Evolutionary conservation across 2,797 vertebrate species (phyloP), one percentile per base, ranked within the genome.

Genomic region (Menidia menidia): DNA sequence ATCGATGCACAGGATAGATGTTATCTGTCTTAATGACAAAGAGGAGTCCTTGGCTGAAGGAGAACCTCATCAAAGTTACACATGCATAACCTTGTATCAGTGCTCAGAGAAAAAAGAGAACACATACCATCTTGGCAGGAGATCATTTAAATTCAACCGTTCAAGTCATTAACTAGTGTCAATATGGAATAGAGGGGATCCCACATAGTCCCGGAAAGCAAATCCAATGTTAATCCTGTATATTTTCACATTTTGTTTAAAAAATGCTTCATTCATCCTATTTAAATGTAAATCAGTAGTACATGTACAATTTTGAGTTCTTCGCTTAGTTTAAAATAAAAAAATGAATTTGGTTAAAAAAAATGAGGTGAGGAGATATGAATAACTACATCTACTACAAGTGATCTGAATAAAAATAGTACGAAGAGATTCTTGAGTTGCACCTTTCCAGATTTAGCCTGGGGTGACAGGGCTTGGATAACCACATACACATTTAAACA

Each of bases 11-110:
- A 47, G 64, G 60, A 87, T 77, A 87, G 87, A 88, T 87, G 83
- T 84, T 87, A 91, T 91, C 85, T 78, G 59, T 89, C 90, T 89
- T 89, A 81, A 88, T 89, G 90, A 91, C 83, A 86, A 83, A 89
- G 62, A 64, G 76, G 74, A 88, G 88, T 80, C 85, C 84, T 88
- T 88, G 87, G 86, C 68, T 85, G 81, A 84, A 85, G 85, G 87
- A 77, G 84, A 87, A 84, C 80, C 84, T 89, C 87, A 86, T 88
- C 88, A 88, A 85, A 82, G 83, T 75, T 52, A 75, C 81, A 81
- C 80, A 87, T 80, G 87, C 84, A 63, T 74, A 80, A 87, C 89
- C 80, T 84, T 71, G 74, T 80, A 63, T 42, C 50, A 33, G 45
- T 1, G 60, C 57, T 76, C 62, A 33, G 9, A 47, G 51, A 44